A percentile compares a stretch with the other conserved stretches of the same genome.
Evolutionary conservation across 2,113 vertebrate species (phyloP).

Genomic region (Poeciliopsis occidentalis): DNA sequence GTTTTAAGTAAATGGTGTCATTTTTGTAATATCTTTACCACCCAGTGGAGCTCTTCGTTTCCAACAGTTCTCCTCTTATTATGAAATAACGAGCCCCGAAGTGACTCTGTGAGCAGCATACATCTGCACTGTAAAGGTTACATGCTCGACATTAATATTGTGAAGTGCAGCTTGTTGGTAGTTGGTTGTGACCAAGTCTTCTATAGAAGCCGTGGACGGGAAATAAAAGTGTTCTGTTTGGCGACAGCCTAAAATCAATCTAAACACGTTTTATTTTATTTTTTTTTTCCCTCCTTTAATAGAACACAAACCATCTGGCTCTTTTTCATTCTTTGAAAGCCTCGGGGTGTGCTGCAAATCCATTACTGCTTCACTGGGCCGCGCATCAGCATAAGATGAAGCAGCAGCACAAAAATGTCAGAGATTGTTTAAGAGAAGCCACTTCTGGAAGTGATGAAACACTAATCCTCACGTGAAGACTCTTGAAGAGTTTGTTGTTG

Average conservation of each 20-base stretch:
- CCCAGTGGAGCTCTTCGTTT: slow-evolving; percentile 10
- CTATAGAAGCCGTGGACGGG: background rate
- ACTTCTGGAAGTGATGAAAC: no score
- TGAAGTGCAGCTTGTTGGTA: background rate
- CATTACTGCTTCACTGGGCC: background rate
- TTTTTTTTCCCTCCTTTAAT: background rate
- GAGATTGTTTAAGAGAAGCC: no score
- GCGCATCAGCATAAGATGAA: no score
- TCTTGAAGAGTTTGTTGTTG: no score
- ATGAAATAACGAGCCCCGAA: slow-evolving; percentile 33
- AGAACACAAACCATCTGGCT: background rate
- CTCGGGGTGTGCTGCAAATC: background rate
- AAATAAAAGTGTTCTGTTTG: slow-evolving; percentile 14
- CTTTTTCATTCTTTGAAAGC: background rate
- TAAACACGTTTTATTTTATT: background rate
- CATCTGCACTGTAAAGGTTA: slow-evolving; percentile 3
- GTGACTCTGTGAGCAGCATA: slow-evolving; percentile 6
- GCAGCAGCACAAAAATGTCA: no score
- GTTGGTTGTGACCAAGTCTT: background rate
- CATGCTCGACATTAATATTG: background rate
- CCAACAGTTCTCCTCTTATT: slow-evolving; percentile 5
- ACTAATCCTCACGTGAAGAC: no score
- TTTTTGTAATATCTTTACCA: slow-evolving; percentile 13
- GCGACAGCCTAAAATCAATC: background rate
- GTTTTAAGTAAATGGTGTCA: background rate